phyloP scores from a whole-genome alignment of 2,113 vertebrate genomes.

The Ctenomys sociabilis region DNA sequence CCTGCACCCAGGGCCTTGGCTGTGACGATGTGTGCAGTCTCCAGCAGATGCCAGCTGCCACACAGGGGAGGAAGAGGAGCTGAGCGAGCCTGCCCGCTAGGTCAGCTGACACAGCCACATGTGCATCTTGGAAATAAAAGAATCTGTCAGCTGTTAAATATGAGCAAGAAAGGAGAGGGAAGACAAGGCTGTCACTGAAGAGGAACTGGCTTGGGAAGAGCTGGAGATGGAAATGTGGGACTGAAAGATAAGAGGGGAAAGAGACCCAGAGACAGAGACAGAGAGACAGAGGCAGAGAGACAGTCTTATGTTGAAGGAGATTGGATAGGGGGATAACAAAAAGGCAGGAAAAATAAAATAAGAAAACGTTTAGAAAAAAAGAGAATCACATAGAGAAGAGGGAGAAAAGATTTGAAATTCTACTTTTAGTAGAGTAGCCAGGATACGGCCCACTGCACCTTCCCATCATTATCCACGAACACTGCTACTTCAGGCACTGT shows the following conservation, averaged over 20 bases:
- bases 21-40: neutral
- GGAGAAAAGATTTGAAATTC: neutral
- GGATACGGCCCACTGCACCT: rapidly evolving
- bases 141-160: neutral
- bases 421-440: neutral
- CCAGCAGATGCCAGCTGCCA: neutral
- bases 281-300: neutral
- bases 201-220: neutral
- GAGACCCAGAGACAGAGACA: neutral
- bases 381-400: neutral
- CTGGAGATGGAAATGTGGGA: neutral
- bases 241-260: neutral
- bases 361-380: neutral
- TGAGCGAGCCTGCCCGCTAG: neutral
- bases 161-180: neutral
- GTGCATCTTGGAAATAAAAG: neutral
- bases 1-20: rapidly evolving
- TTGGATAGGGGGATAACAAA: neutral
- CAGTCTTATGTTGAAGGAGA: neutral
- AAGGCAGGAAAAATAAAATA: neutral
- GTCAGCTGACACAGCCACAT: neutral
- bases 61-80: neutral
- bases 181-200: neutral
- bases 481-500: neutral
- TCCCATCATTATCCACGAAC: neutral